Percentiles rank a stretch among this genome's conserved stretches.
These are phyloP conservation scores for Eremobia ochroleuca DNA, from an alignment of 2,888 invertebrate genomes.

Conservation along the genomic window DNA sequence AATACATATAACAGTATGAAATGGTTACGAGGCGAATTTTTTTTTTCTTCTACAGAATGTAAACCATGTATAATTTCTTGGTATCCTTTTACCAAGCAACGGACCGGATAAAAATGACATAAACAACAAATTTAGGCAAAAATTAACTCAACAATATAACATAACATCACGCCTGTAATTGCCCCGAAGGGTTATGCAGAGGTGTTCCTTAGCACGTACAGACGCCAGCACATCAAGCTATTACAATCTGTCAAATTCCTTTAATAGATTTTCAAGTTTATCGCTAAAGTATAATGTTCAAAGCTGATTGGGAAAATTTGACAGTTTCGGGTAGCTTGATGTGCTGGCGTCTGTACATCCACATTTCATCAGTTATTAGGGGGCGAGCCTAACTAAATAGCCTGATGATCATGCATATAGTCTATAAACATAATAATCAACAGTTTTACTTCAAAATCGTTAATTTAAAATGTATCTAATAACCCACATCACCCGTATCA, in stretches of 20 bases:
- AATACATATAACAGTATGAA: slow-evolving; percentile 31
- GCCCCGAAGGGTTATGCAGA: background rate
- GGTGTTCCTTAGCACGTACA: background rate
- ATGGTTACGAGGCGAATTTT: background rate
- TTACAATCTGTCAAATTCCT: no score
- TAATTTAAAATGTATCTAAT: slow-evolving; percentile 19
- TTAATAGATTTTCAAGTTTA: no score
- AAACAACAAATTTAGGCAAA: background rate
- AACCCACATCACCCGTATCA: slow-evolving; percentile 38
- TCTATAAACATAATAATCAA: background rate
- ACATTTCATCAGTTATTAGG: background rate
- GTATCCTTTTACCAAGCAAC: background rate
- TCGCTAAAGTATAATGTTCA: no score
- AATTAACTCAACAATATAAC: background rate
- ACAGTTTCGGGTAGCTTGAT: no score
- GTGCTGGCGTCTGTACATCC: background rate
- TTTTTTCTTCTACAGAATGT: background rate
- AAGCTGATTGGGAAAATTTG: no score
- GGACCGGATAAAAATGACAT: background rate
- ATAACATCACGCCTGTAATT: background rate
- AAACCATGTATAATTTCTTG: background rate
- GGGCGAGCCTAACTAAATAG: background rate
- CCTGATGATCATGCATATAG: background rate
- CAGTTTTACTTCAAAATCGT: slow-evolving; percentile 3
- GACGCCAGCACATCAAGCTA: no score